phyloP scores from a whole-genome alignment of 1,140 invertebrate species.

The Frieseomelitta varia region DNA sequence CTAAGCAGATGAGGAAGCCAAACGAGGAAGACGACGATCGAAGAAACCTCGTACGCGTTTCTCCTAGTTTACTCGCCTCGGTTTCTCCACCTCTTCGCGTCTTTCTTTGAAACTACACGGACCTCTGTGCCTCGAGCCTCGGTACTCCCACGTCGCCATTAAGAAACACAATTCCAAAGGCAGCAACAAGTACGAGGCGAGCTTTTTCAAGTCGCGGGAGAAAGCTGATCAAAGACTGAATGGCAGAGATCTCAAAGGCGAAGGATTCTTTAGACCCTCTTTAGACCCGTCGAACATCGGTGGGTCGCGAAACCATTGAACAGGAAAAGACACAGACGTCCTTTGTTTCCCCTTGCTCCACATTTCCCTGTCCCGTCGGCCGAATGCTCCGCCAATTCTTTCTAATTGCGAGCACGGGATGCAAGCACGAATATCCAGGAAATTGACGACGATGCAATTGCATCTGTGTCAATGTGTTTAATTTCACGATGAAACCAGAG shows the following conservation, averaged over 20 bases:
- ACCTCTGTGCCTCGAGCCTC: not conserved
- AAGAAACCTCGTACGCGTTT: not conserved
- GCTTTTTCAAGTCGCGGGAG: conserved; percentile 26
- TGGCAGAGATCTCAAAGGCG: conserved; percentile 31
- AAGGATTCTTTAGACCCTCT: conserved; percentile 31
- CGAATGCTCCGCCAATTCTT: not conserved
- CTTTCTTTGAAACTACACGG: conserved; percentile 3
- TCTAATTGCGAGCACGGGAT: not conserved
- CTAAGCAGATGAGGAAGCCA: too few relatives aligned
- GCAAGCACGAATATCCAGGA: too few relatives aligned
- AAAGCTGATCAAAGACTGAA: conserved; percentile 41
- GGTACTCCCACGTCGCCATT: not conserved
- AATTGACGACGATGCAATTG: too few relatives aligned
- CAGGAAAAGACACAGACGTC: conserved; percentile 40
- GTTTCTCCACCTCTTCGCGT: not conserved
- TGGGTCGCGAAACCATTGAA: conserved; percentile 33
- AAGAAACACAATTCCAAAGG: conserved; percentile 26
- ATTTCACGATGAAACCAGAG: too few relatives aligned
- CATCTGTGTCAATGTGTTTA: too few relatives aligned
- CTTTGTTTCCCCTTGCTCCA: conserved; percentile 26
- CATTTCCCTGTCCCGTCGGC: not conserved
- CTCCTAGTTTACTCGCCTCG: not conserved
- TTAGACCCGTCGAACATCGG: conserved; percentile 18
- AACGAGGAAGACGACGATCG: too few relatives aligned
- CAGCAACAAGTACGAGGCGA: conserved; percentile 36